Base-by-base conservation (phyloP, 2,113 vertebrate species). In the Petaurus breviceps region DNA sequence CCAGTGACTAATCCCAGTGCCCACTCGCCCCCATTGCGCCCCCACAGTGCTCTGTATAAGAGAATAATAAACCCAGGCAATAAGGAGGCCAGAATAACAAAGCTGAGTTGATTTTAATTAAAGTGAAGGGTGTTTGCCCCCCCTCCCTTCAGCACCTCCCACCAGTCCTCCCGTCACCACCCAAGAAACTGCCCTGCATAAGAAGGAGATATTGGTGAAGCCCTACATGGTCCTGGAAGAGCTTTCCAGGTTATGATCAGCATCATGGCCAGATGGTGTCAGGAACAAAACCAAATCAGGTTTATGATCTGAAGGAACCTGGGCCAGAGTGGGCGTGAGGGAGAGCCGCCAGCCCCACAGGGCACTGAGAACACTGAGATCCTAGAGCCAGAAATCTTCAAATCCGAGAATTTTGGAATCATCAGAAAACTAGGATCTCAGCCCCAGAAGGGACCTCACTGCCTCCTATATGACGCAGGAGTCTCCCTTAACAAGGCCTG, bases 101-200 rank as follows among this genome's bases (percentile, higher is more conserved):
- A 97, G 97, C 96, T 97, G 97, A 97, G 97, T 98, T 98, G 98
- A 97, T 97, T 98, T 98, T 98, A 98, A 98, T 98, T 98, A 98
- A 98, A 97, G 97, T 92, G 94, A 95, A 96, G 97, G 96, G 97
- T 97, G 96, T 98, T 98, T 98, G 98, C 98, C 98, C 98, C 98
- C 98, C 98, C 98, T 98, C 96, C 93, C 84, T 77, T 96, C 94
- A 94, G 98, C 98, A 98, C 98, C 99, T 98, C 99, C 98, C 98
- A 98, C 96, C 97, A 93, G 95, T 94, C 93, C 55, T 89, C 96
- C 94, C 94, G 98, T 96, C 91, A 94, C 84, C 53, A 90, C 61
- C 91, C 98, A 97, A 98, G 92, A 50, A 93, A 24, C 91, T 68
- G 61, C 61, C 31, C 61, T n/a, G 61, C 3, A 11, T 16, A 14